A percentile compares a stretch with the other conserved stretches of the same genome.
These are phyloP conservation scores for Epinephelus moara DNA, from an alignment of 2,113 vertebrate species.

Conservation along the genomic window DNA sequence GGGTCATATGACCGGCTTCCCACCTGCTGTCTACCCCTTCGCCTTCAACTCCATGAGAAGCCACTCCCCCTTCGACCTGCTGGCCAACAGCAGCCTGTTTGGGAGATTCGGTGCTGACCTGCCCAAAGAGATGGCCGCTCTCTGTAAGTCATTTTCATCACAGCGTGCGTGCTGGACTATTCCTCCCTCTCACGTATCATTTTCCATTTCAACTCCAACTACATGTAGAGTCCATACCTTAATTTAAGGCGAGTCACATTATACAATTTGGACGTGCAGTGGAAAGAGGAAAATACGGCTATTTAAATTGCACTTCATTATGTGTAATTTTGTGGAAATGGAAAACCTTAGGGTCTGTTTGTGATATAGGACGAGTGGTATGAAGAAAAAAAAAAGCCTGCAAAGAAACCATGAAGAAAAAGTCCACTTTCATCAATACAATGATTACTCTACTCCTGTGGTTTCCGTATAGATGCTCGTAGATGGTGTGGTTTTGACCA, in stretches of 20 bases:
- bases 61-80: constrained; percentile 92
- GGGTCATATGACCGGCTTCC: constrained; percentile 91
- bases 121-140: constrained; percentile 94
- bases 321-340: constrained; percentile 75
- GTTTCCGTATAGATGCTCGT: constrained; percentile 74
- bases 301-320: constrained; percentile 74
- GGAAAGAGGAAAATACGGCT: constrained; percentile 57
- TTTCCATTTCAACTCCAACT: constrained; percentile 40
- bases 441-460: constrained; percentile 68
- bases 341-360: constrained; percentile 69
- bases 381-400: constrained; percentile 37
- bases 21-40: constrained; percentile 91
- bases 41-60: constrained; percentile 91
- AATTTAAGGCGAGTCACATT: constrained; percentile 53
- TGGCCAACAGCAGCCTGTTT: constrained; percentile 90
- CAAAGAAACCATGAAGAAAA: constrained; percentile 51
- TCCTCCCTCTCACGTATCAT: constrained; percentile 28
- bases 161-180: constrained; percentile 27
- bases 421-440: constrained; percentile 66
- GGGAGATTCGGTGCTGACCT: constrained; percentile 92
- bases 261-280: constrained; percentile 44
- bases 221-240: constrained; percentile 31
- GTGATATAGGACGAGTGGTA: constrained; percentile 61
- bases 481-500: constrained; percentile 74
- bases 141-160: constrained; percentile 88